Percentiles rank a stretch among this genome's conserved stretches.
These are phyloP conservation scores for Hylaeus anthracinus DNA, from an alignment of 1,140 invertebrate species.

Conservation along the genomic window DNA sequence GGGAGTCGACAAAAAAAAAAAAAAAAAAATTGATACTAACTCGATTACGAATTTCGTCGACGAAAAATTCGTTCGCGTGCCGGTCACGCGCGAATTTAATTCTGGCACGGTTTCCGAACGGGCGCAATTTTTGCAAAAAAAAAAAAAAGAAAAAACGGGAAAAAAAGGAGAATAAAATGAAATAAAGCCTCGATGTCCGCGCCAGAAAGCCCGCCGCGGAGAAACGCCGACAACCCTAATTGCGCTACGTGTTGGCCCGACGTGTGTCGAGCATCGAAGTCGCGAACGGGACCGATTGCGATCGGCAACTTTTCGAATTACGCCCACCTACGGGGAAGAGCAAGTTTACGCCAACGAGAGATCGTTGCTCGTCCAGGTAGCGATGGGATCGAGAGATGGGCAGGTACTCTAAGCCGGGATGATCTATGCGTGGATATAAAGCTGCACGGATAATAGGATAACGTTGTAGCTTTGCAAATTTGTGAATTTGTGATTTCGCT, in stretches of 20 bases:
- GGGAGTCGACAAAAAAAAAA: background rate
- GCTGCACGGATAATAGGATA: no score
- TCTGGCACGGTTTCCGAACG: constrained; percentile 42
- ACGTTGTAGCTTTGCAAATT: no score
- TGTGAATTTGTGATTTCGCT: no score
- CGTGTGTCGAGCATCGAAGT: constrained; percentile 16
- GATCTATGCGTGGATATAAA: no score
- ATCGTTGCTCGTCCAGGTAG: background rate
- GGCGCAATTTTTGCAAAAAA: constrained; percentile 37
- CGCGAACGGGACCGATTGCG: background rate
- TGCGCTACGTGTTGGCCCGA: constrained; percentile 24
- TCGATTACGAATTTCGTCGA: constrained; percentile 24
- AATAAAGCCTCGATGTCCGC: constrained; percentile 20
- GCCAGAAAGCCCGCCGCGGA: constrained; percentile 15
- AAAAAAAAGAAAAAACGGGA: no score
- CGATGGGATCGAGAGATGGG: no score
- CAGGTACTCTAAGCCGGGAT: no score
- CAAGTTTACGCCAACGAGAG: background rate
- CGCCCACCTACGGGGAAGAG: background rate
- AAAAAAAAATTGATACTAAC: constrained; percentile 41
- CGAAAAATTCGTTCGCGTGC: constrained; percentile 37
- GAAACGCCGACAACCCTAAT: constrained; percentile 30
- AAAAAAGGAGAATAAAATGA: constrained; percentile 5
- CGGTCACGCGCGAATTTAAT: constrained; percentile 47
- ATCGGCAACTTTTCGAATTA: constrained; percentile 42